A percentile compares a stretch with the other conserved stretches of the same genome.
Evolutionary conservation across 2,113 vertebrate species (phyloP).

Genomic region (Ahaetulla prasina): DNA sequence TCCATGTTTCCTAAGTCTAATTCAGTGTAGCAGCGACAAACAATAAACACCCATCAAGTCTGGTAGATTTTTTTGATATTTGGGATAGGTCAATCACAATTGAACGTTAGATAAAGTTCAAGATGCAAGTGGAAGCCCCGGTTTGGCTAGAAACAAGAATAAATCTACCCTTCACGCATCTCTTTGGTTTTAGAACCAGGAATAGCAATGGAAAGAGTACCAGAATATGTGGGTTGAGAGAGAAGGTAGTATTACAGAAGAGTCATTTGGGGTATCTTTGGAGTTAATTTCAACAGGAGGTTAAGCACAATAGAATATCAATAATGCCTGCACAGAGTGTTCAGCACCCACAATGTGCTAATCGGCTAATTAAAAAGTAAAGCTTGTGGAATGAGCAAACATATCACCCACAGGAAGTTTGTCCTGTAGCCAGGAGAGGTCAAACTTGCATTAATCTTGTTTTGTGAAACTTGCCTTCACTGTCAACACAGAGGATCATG

Average conservation of each 20-base stretch:
- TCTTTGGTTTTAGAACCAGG: background rate
- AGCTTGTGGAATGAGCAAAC: constrained; percentile 75
- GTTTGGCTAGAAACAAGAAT: background rate
- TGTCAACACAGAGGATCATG: constrained; percentile 36
- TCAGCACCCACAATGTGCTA: constrained; percentile 78
- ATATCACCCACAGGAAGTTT: constrained; percentile 73
- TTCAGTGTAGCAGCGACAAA: background rate
- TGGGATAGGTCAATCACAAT: background rate
- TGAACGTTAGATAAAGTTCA: background rate
- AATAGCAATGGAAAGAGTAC: background rate
- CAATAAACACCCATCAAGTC: background rate
- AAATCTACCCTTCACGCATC: background rate
- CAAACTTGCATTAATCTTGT: constrained; percentile 53
- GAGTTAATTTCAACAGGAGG: constrained; percentile 55
- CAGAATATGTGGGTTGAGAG: background rate
- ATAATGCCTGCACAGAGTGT: constrained; percentile 90
- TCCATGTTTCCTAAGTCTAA: background rate
- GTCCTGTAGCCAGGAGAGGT: constrained; percentile 62
- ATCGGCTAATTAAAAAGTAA: constrained; percentile 98
- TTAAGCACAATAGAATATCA: constrained; percentile 75
- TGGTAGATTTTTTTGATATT: background rate
- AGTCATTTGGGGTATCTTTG: constrained; percentile 69
- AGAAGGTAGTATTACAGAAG: constrained; percentile 58
- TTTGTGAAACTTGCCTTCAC: constrained; percentile 50
- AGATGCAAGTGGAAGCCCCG: background rate